These are phyloP conservation scores for Cephalopterus ornatus DNA, from an alignment of 2,113 vertebrate species.

Conservation along the genomic window DNA sequence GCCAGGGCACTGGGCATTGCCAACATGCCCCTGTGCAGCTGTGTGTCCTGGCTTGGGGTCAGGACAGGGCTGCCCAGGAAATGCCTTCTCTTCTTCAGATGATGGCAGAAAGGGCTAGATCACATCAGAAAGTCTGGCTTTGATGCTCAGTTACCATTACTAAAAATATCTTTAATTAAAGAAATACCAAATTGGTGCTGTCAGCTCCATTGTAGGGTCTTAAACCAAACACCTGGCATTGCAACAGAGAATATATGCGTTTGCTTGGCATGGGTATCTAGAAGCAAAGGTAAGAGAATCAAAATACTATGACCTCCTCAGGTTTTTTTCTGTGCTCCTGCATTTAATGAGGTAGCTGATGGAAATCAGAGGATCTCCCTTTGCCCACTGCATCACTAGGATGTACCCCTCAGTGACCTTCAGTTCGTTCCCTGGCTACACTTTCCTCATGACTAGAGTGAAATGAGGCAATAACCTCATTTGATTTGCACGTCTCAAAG, in stretches of 20 bases:
- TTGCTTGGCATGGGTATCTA: neutral
- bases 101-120: neutral
- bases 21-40: neutral
- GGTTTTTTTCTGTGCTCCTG: neutral
- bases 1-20: neutral
- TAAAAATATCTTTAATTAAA: neutral
- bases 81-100: neutral
- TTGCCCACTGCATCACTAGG: neutral
- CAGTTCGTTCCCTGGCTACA: neutral
- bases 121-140: neutral
- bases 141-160: neutral
- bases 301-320: neutral
- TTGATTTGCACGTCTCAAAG: constrained; percentile 15
- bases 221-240: neutral
- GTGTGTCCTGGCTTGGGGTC: neutral
- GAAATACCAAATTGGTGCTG: neutral
- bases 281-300: neutral
- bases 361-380: neutral
- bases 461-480: constrained; percentile 11
- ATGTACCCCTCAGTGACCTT: neutral
- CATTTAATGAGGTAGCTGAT: neutral
- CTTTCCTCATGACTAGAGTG: neutral
- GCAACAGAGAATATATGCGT: neutral
- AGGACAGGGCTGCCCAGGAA: neutral
- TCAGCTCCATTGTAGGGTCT: neutral